Base-by-base conservation (phyloP, 2,113 vertebrate genomes). In the Chelonoidis abingdonii region DNA sequence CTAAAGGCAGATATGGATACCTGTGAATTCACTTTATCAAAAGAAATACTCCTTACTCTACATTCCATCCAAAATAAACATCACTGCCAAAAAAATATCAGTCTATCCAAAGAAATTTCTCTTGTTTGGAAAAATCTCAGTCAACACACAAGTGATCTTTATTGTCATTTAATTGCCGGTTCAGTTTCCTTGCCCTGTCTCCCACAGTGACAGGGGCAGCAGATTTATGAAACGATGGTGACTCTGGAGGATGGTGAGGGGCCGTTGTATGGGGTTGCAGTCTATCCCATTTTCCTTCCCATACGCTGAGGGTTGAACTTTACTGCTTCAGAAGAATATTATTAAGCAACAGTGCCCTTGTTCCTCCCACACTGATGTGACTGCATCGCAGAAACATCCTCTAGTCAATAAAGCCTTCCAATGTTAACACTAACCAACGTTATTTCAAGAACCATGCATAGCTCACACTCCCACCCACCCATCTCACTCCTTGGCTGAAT, bases 1-100 rank as follows among this genome's bases (percentile, higher is more conserved):
- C 93, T 97, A 86, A 54, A 95, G 92, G 90, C 90, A 95, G 92
- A 93, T 89, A 96, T 25, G 79, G 65, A 95, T 91, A 86, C 35
- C 57, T 83, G 38, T 81, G 76, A 93, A 53, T 86, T 92, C 86
- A 54, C 81, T 41, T 5, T 1, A 2, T 85, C 87, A 65, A 85
- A 19, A 94, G 79, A 91, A 92, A 91, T 94, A 79, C 80, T 44
- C 75, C 50, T 88, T 91, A 57, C 50, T 88, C 83, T 95, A 79
- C 84, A 91, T 57, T 87, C 83, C 19, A 59, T 90, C 89, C 90
- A 95, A 93, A 93, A 95, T 54, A 86, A 94, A 89, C 81, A 72
- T 93, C 27, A 86, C 21, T 84, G 59, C 41, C 89, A 69, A 89
- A 96, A 90, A 41, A 95, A 82, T 49, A 82, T 49, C 47, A 62